Evolutionary conservation across 2,113 vertebrate species (phyloP).

Genomic region (Pao palembangensis): DNA sequence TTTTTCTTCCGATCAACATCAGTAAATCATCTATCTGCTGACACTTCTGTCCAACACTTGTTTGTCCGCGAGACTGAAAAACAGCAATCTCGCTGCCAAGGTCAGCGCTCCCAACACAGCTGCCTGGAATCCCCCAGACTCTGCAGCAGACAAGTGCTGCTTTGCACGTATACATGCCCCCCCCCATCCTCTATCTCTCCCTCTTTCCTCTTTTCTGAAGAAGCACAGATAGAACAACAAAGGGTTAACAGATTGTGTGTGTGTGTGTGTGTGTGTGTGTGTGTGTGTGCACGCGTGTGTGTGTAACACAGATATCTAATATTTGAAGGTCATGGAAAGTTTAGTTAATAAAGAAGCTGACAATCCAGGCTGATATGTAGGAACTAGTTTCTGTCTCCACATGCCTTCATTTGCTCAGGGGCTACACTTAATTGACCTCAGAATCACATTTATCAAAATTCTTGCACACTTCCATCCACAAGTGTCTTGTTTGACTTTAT

Average conservation of each 20-base stretch:
- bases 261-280: too few relatives aligned
- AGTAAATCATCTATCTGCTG: conserved; percentile 33
- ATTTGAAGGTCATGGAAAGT: too few relatives aligned
- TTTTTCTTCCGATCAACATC: conserved; percentile 8
- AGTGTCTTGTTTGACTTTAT: too few relatives aligned
- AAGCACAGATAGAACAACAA: conserved; percentile 24
- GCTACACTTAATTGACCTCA: too few relatives aligned
- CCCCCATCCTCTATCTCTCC: conserved; percentile 27
- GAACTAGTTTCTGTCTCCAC: too few relatives aligned
- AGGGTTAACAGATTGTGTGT: conserved; percentile 38
- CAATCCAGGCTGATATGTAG: too few relatives aligned
- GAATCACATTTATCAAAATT: too few relatives aligned
- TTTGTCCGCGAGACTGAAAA: conserved; percentile 55
- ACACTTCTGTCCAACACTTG: conserved; percentile 51
- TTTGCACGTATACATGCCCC: conserved; percentile 68
- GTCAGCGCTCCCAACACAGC: conserved; percentile 66
- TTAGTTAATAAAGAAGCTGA: too few relatives aligned
- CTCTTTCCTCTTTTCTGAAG: conserved; percentile 39
- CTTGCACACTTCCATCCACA: too few relatives aligned
- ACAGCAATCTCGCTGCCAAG: conserved; percentile 61
- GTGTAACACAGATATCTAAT: too few relatives aligned
- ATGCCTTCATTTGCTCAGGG: too few relatives aligned
- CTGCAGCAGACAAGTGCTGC: conserved; percentile 59
- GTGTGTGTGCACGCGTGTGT: background rate
- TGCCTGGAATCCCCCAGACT: conserved; percentile 66